These are phyloP conservation scores for Brachionus asplanchnoidis DNA, from an alignment of 1,140 invertebrate genomes.

Conservation along the genomic window DNA sequence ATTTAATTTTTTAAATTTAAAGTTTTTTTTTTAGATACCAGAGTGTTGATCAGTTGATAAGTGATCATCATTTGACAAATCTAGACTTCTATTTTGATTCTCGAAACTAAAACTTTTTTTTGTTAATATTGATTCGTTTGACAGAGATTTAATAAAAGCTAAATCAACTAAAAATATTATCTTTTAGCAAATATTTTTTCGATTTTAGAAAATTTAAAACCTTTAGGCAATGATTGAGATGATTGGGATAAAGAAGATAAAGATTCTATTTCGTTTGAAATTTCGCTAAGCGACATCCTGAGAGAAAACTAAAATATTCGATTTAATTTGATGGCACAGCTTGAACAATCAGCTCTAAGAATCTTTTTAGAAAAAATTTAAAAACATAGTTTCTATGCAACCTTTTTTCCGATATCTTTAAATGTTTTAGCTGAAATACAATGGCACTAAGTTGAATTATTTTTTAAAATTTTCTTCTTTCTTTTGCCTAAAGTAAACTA, in stretches of 20 bases:
- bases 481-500: background rate
- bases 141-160: background rate
- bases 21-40: background rate
- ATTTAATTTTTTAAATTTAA: background rate
- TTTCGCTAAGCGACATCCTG: background rate
- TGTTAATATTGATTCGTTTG: background rate
- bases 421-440: background rate
- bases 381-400: constrained; percentile 10
- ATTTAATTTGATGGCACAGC: background rate
- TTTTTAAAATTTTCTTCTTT: background rate
- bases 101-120: background rate
- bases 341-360: background rate
- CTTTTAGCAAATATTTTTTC: background rate
- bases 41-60: background rate
- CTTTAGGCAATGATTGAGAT: background rate
- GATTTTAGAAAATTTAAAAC: background rate
- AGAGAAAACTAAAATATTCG: background rate
- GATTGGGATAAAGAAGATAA: background rate
- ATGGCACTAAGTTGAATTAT: background rate
- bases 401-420: background rate
- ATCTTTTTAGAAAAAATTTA: background rate
- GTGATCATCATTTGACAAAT: background rate
- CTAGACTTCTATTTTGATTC: background rate
- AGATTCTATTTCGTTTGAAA: background rate
- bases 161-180: background rate